These are phyloP conservation scores for Montipora foliosa DNA, from an alignment of 64 coral and sea anemone species.

Conservation along the genomic window DNA sequence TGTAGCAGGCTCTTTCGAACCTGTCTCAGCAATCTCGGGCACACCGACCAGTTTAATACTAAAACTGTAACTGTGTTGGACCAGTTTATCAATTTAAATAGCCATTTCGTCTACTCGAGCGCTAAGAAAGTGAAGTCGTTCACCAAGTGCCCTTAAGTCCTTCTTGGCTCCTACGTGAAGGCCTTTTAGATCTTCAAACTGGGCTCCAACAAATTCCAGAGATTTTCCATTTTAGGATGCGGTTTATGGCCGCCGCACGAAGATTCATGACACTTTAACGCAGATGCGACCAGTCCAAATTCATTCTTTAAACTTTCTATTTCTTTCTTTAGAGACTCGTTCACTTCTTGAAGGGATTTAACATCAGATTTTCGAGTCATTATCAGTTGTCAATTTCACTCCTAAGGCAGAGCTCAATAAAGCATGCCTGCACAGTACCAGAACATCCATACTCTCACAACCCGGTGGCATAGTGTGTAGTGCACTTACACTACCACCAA, in stretches of 20 bases:
- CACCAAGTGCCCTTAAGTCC: neutral
- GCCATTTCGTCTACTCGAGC: constrained; percentile 24
- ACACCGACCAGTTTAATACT: too few relatives aligned
- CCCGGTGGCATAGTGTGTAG: too few relatives aligned
- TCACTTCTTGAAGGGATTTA: too few relatives aligned
- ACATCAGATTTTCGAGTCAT: too few relatives aligned
- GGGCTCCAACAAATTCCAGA: neutral
- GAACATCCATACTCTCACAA: neutral
- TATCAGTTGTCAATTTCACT: neutral
- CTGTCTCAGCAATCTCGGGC: too few relatives aligned
- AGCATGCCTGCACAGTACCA: neutral
- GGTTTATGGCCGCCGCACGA: too few relatives aligned
- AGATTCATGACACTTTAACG: neutral
- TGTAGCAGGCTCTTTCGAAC: neutral
- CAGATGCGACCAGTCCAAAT: neutral
- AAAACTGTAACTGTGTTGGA: neutral
- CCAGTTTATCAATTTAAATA: neutral
- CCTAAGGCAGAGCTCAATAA: too few relatives aligned
- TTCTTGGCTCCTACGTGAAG: too few relatives aligned
- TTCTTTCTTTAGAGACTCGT: too few relatives aligned
- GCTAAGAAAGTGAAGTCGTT: neutral
- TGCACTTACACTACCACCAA: too few relatives aligned
- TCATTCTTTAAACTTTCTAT: too few relatives aligned
- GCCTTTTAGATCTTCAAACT: neutral
- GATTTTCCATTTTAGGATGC: neutral